Evolutionary conservation across 2,888 invertebrate species (phyloP), one percentile per base, ranked within the genome.

Genomic region (Tetragonula carbonaria): DNA sequence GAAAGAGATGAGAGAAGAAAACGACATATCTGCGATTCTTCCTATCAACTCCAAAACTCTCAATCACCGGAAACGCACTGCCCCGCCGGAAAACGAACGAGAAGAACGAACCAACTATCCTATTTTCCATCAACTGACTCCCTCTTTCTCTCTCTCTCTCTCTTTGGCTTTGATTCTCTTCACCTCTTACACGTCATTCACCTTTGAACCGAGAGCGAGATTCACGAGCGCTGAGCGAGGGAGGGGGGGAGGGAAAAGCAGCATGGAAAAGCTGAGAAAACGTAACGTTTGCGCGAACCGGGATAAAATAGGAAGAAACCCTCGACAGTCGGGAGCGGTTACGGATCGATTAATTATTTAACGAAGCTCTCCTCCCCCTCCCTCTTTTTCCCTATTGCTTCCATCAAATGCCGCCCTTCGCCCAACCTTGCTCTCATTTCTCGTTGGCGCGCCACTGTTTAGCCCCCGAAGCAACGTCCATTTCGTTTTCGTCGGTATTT

Each of bases 291-390:
- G 86, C 74, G 87, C 80, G 78, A 75, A 74, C 21, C 50, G 71
- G 73, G n/a, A 63, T 82, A 74, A 80, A 87, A 84, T 74, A 78
- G 81, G 74, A 82, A 82, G 86, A 81, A 84, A 88, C 84, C 65
- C 87, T 74, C 76, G 85, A 67, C 79, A 84, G 85, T 63, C 82
- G 75, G 66, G 74, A 51, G 73, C 62, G 55, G 75, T 72, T 74
- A 62, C 78, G 86, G 87, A 89, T 89, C 89, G 89, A 89, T 89
- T 89, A 89, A 89, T 89, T 89, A 89, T 89, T 89, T 89, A 89
- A 89, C 87, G 87, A 88, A 88, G 74, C 82, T 78, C 77, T 82
- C 78, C 68, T 78, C 68, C 55, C 23, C 21, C n/a, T 57, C 63
- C 33, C 33, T 51, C 72, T 57, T 33, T 28, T 16, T 50, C 45